Evolutionary conservation across 2,797 vertebrate genomes (phyloP).

Genomic region (Phylloscopus collybita): DNA sequence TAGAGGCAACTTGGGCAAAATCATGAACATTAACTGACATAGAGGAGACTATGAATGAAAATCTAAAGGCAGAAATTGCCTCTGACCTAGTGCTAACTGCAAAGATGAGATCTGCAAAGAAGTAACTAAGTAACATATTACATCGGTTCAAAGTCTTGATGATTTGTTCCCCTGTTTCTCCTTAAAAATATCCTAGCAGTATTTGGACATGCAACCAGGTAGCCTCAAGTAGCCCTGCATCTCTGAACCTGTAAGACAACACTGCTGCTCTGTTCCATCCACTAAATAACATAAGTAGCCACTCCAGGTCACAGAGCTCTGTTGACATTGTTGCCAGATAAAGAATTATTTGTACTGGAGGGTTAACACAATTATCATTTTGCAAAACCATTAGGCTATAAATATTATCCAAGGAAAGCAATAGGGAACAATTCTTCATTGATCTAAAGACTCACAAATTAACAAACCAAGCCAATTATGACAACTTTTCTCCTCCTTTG

Average conservation of each 20-base stretch:
- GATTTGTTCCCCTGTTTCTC: not conserved
- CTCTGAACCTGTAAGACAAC: not conserved
- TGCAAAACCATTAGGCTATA: not conserved
- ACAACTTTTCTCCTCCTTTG: not conserved
- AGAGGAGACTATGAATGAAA: not conserved
- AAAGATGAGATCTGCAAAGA: not conserved
- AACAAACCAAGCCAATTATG: not conserved
- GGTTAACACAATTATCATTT: not conserved
- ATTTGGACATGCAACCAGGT: not conserved
- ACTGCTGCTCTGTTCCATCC: too few relatives aligned
- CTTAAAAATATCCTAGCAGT: not conserved
- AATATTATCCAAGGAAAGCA: not conserved
- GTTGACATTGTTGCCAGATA: not conserved
- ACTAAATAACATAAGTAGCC: not conserved
- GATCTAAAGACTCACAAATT: not conserved
- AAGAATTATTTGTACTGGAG: not conserved
- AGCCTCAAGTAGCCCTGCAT: not conserved
- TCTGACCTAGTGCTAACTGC: accelerated
- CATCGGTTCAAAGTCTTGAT: not conserved
- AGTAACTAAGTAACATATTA: too few relatives aligned
- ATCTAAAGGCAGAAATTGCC: not conserved
- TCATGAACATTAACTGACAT: not conserved
- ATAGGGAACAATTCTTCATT: not conserved
- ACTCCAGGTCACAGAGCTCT: not conserved
- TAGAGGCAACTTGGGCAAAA: not conserved